These are phyloP conservation scores for Entelurus aequoreus DNA, from an alignment of 2,113 vertebrate genomes.

Conservation along the genomic window DNA sequence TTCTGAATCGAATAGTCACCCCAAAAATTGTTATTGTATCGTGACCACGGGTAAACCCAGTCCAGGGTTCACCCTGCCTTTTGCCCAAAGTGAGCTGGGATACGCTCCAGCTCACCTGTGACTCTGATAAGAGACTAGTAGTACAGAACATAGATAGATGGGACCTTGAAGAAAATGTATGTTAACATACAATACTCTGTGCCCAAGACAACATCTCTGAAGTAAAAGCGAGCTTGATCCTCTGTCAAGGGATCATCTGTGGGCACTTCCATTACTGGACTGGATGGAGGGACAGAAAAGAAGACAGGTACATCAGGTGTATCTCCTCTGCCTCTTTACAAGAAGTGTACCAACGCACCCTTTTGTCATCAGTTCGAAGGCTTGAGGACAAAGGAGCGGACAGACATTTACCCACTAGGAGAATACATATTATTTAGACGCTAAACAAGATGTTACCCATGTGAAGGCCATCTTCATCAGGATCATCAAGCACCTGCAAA, in stretches of 20 bases:
- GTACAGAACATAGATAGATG: too few species aligned
- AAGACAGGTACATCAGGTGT: background rate
- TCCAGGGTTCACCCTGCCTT: too few species aligned
- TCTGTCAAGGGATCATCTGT: slow-evolving; percentile 81
- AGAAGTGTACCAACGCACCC: slow-evolving; percentile 77
- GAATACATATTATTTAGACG: background rate
- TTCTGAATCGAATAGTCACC: too few species aligned
- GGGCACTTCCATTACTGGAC: slow-evolving; percentile 95
- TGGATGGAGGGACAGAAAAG: slow-evolving; percentile 38
- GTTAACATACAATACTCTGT: slow-evolving; percentile 87
- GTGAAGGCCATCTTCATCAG: slow-evolving; percentile 89
- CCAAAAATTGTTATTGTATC: too few species aligned
- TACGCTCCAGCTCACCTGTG: too few species aligned
- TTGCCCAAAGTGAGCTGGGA: too few species aligned
- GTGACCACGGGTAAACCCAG: too few species aligned
- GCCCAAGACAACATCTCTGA: slow-evolving; percentile 87
- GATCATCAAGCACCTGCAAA: slow-evolving; percentile 92
- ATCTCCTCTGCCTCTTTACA: background rate
- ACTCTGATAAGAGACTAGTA: background rate
- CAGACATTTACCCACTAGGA: background rate
- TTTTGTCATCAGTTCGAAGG: slow-evolving; percentile 90
- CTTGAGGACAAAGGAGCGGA: slow-evolving; percentile 70
- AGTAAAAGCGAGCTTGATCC: slow-evolving; percentile 85
- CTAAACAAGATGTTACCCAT: slow-evolving; percentile 76
- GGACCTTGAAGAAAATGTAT: background rate